Evolutionary conservation across 2,113 vertebrate genomes (phyloP), one percentile per base, ranked within the genome.

Genomic region (Alligator mississippiensis): DNA sequence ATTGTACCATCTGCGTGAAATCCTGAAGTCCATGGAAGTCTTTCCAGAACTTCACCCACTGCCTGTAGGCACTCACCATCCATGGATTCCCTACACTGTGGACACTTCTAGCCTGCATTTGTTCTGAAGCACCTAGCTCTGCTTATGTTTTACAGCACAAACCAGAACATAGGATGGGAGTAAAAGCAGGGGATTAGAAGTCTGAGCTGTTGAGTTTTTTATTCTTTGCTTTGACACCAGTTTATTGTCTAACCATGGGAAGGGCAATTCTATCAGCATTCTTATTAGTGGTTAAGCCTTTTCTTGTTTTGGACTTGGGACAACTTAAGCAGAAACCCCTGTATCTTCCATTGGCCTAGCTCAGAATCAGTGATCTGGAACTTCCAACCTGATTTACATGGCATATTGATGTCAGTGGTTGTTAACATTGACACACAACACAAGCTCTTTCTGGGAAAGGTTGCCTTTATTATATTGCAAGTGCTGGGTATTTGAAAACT

Each of bases 1-100:
- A 22, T 13, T 22, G 8, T 47, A 47, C 2, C 70, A 11, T 38
- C 2, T 3, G 21, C 5, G 27, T 27, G n/a, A 1, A 2, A 4
- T 64, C 27, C 28, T 77, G 72, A 66, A 27, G 4, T 66, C 13
- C 87, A n/a, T n/a, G 17, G 38, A 25, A 38, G 4, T 1, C 81
- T 80, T 30, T 77, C 70, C 54, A 61, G 68, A 82, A 14, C 30
- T 76, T 89, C 18, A 58, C 7, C 1, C 1, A 0, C 60, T 87
- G 58, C 25, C 68, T 84, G 1, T 30, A 82, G 59, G 81, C 30
- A 30, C 8, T 4, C 76, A n/a, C 4, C 2, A 2, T 6, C 15
- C 28, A 76, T 76, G 15, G 62, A 79, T 4, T 91, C 80, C 28
- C 84, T 88, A 68, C 34, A 60, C 4, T 34, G 8, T 74, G 85